Evolutionary conservation across 1,140 invertebrate genomes (phyloP).

Genomic region (Eumeta japonica): DNA sequence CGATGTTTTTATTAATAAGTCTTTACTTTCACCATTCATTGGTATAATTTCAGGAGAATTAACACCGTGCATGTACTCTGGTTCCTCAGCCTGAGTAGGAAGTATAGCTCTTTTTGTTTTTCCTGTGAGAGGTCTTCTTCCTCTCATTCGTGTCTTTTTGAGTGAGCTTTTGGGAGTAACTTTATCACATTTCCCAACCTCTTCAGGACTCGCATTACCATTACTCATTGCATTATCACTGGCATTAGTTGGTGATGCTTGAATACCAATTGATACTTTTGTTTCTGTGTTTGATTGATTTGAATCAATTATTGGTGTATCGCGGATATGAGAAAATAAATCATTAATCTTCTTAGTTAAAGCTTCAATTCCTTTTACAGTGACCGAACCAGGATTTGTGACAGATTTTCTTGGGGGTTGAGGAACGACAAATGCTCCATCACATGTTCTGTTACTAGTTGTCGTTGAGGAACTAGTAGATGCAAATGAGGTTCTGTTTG

Average conservation of each 20-base stretch:
- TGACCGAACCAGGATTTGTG: slow-evolving; percentile 27
- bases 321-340: slow-evolving; percentile 41
- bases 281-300: slow-evolving; percentile 34
- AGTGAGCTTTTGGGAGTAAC: slow-evolving; percentile 52
- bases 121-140: slow-evolving; percentile 35
- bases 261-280: slow-evolving; percentile 39
- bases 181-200: slow-evolving; percentile 46
- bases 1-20: slow-evolving; percentile 27
- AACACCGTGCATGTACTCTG: slow-evolving; percentile 42
- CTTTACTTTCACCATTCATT: slow-evolving; percentile 37
- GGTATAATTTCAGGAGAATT: slow-evolving; percentile 56
- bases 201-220: slow-evolving; percentile 44
- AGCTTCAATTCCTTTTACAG: slow-evolving; percentile 46
- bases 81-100: slow-evolving; percentile 44
- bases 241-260: slow-evolving; percentile 30
- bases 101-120: slow-evolving; percentile 48
- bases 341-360: slow-evolving; percentile 49
- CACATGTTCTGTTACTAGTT: slow-evolving; percentile 47
- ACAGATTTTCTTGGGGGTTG: slow-evolving; percentile 46
- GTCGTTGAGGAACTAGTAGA: slow-evolving; percentile 42
- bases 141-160: slow-evolving; percentile 43
- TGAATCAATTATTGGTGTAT: slow-evolving; percentile 26
- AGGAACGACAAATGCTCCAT: slow-evolving; percentile 49
- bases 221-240: slow-evolving; percentile 30
- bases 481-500: slow-evolving; percentile 46